These are phyloP conservation scores for Catostomus latipinnis DNA, from an alignment of 2,797 vertebrate species.

Conservation along the genomic window DNA sequence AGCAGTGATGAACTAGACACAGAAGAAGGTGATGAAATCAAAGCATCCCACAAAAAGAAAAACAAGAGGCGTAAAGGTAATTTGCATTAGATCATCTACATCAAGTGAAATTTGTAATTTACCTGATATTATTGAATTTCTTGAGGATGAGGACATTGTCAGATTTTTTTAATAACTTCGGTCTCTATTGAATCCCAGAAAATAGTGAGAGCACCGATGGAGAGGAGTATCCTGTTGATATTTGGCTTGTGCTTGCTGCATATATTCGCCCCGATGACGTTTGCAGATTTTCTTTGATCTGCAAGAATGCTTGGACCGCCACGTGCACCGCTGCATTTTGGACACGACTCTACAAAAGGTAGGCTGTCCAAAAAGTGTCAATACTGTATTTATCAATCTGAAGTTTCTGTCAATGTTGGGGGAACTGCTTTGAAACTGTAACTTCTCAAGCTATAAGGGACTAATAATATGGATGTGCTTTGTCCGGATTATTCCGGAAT, in stretches of 20 bases:
- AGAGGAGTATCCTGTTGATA: constrained; percentile 91
- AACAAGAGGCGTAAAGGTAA: constrained; percentile 93
- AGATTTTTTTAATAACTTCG: background rate
- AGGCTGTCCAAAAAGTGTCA: constrained; percentile 2
- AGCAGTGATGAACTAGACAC: constrained; percentile 87
- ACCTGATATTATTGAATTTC: background rate
- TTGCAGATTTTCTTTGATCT: constrained; percentile 93
- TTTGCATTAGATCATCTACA: background rate
- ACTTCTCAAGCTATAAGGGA: too few relatives aligned
- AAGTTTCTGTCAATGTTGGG: background rate
- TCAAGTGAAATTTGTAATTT: background rate
- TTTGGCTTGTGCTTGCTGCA: constrained; percentile 92
- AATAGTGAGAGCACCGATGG: constrained; percentile 79
- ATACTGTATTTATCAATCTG: too few relatives aligned
- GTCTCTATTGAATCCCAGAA: constrained; percentile 69
- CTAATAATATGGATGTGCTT: too few relatives aligned
- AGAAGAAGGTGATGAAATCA: constrained; percentile 76
- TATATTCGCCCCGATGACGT: constrained; percentile 97
- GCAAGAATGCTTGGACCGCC: constrained; percentile 93
- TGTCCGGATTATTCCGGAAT: too few relatives aligned
- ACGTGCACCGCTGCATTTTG: constrained; percentile 98
- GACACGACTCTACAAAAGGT: constrained; percentile 96
- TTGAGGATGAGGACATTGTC: too few relatives aligned
- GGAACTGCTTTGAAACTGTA: too few relatives aligned
- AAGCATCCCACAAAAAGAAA: constrained; percentile 88